Evolutionary conservation across 1,140 invertebrate species (phyloP), one percentile per base, ranked within the genome.

Genomic region (Solenopsis fugax): DNA sequence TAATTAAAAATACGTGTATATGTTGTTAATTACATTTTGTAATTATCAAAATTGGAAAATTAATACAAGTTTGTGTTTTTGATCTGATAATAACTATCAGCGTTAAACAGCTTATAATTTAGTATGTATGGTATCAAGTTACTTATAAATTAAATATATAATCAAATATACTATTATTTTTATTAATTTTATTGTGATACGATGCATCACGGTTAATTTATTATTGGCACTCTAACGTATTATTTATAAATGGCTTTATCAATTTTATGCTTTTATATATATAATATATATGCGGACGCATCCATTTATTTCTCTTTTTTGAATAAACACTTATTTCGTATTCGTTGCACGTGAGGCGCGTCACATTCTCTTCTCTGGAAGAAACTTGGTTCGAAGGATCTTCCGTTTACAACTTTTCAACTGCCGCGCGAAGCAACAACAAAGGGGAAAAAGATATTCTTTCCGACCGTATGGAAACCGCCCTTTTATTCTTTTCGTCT

Each of bases 241-340:
- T 48, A 50, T 52, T 65, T 72, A n/a, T n/a, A n/a, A 69, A 3
- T 21, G 37, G 41, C 18, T 72, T 81, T 56, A 82, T 58, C 13
- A 41, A 60, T 29, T 41, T 4, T 37, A 12, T 4, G 21, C 37
- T 81, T 56, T 71, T 37, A 2, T 45, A 56, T 16, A 71, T n/a
- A 67, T 13, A 34, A 2, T 45, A 56, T 16, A 71, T n/a, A 67
- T 13, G 50, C 34, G 50, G 21, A 13, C 34, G 12, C 21, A 50
- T 71, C n/a, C 64, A 64, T 56, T 71, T 71, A 56, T 67, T 80
- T 18, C 9, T 81, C 34, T 16, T 81, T 73, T 84, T 60, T 60
- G 54, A 84, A 62, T 75, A 84, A 84, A 84, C 29, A 84, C 80
- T 84, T 84, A 84, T 84, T 84, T 84, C 56, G n/a, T 60, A 84